Percentiles rank a stretch among this genome's conserved stretches.
phyloP scores from a whole-genome alignment of 2,113 vertebrate species.

The Dipodomys ordii region DNA sequence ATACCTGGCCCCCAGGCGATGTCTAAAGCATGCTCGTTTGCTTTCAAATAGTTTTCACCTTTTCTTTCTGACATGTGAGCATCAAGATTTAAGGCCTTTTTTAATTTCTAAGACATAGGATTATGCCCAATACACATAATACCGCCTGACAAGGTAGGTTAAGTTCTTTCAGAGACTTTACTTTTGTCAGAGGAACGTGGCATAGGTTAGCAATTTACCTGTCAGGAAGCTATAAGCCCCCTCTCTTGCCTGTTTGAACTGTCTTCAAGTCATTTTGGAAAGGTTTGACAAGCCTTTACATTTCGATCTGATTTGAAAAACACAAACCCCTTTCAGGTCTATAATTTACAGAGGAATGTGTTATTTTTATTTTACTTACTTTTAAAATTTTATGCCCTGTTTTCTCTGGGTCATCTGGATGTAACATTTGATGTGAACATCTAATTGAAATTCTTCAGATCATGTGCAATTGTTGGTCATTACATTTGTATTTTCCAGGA shows the following conservation, averaged over 20 bases:
- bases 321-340: neutral
- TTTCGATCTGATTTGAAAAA: constrained; percentile 7
- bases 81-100: constrained; percentile 46
- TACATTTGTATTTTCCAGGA: neutral
- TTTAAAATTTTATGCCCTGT: neutral
- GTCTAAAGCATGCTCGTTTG: neutral
- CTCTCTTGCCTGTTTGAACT: neutral
- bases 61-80: neutral
- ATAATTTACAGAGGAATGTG: neutral
- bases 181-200: neutral
- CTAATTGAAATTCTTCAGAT: neutral
- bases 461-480: neutral
- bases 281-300: neutral
- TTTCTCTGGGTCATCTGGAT: neutral
- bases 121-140: neutral
- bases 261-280: neutral
- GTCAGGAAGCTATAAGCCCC: neutral
- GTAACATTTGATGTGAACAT: neutral
- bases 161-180: constrained; percentile 1
- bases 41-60: neutral
- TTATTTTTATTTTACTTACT: neutral
- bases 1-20: neutral
- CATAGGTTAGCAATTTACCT: neutral
- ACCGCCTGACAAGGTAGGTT: neutral
- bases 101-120: constrained; percentile 52